Evolutionary conservation across 2,797 vertebrate species (phyloP).

Genomic region (Arrhamphus sclerolepis): DNA sequence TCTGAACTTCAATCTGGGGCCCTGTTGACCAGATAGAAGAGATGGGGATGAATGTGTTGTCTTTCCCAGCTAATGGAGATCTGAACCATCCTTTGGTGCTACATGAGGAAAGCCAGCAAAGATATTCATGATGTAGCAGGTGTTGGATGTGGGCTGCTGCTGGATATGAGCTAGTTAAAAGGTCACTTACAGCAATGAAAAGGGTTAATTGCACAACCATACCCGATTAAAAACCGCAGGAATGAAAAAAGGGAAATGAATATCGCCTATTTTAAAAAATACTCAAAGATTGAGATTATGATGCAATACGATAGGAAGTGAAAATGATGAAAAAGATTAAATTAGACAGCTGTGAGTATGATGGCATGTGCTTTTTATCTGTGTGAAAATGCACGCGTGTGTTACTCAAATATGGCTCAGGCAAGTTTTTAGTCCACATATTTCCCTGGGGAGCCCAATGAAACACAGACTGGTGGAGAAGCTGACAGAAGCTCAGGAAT

Average conservation of each 20-base stretch:
- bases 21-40: slow-evolving; percentile 44
- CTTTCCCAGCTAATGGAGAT: slow-evolving; percentile 23
- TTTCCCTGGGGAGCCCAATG: slow-evolving; percentile 61
- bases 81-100: slow-evolving; percentile 7
- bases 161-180: slow-evolving; percentile 23
- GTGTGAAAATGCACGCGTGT: slow-evolving; percentile 11
- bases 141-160: too few species aligned
- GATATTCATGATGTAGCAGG: background rate
- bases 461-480: slow-evolving; percentile 67
- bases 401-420: slow-evolving; percentile 48
- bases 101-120: slow-evolving; percentile 30
- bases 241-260: slow-evolving; percentile 17
- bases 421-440: slow-evolving; percentile 46
- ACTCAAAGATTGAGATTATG: slow-evolving; percentile 17
- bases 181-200: background rate
- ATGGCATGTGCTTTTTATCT: background rate
- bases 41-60: slow-evolving; percentile 7
- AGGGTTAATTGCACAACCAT: too few species aligned
- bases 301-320: slow-evolving; percentile 34
- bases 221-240: too few species aligned
- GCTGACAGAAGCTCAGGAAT: slow-evolving; percentile 60
- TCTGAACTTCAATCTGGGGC: slow-evolving; percentile 23
- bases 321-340: slow-evolving; percentile 28
- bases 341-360: slow-evolving; percentile 15
- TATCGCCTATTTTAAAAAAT: slow-evolving; percentile 28